phyloP scores from a whole-genome alignment of 2,113 vertebrate species.

The Delphinapterus leucas region DNA sequence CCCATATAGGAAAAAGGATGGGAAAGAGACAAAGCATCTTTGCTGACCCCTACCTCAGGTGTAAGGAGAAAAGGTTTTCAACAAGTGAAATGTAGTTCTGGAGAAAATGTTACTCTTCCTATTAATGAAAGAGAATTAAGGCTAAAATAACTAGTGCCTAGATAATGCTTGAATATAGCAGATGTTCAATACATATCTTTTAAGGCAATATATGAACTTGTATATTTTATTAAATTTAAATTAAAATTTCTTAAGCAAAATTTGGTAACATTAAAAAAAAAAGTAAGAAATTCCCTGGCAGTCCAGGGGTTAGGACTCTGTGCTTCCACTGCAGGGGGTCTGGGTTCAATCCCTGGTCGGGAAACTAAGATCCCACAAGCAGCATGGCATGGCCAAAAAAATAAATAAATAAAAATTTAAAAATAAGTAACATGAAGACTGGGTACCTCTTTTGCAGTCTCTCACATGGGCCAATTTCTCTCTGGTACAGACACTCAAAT shows the following conservation, averaged over 20 bases:
- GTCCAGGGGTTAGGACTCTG: too few species aligned
- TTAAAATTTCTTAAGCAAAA: neutral
- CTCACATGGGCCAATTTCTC: conserved; percentile 66
- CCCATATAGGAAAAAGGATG: neutral
- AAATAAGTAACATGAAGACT: neutral
- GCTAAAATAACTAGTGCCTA: neutral
- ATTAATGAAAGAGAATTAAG: neutral
- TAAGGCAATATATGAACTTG: neutral
- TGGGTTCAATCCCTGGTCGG: too few species aligned
- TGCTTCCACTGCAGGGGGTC: too few species aligned
- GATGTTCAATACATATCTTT: neutral
- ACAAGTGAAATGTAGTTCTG: neutral
- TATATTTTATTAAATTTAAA: conserved; percentile 22
- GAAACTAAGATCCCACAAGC: too few species aligned
- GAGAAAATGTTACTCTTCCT: neutral
- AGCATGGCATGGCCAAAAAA: too few species aligned
- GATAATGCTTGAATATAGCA: neutral
- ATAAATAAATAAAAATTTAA: neutral
- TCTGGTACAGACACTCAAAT: conserved; percentile 61
- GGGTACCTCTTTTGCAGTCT: conserved; percentile 65
- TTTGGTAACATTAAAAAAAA: neutral
- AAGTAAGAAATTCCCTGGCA: too few species aligned
- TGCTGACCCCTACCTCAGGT: neutral
- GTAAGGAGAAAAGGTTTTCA: neutral
- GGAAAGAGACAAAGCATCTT: neutral